Evolutionary conservation across 2,113 vertebrate genomes (phyloP), one percentile per base, ranked within the genome.

Genomic region (Otis tarda): DNA sequence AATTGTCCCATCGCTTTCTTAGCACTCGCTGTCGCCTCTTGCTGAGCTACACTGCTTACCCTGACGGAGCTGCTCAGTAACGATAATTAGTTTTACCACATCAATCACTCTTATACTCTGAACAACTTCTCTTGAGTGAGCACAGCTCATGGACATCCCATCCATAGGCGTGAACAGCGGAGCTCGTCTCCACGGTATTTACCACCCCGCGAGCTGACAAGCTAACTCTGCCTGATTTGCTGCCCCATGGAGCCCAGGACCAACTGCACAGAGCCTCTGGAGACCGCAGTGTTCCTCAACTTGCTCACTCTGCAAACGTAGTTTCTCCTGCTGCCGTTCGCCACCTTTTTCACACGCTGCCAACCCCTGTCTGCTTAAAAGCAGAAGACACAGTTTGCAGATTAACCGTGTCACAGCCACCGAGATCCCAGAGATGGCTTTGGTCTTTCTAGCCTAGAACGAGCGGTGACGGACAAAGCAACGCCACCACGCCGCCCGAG

Each of bases 381-480:
- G 24, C 18, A 24, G 55, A 23, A 27, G 30, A 8, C 7, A 7
- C 7, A 30, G 56, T 24, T 24, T 50, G 63, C 56, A 45, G 33
- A 43, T 52, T 10, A 45, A 24, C 63, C 7, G 23, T 12, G 30
- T 21, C 25, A 30, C 68, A 14, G 47, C 9, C 39, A 50, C 16
- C n/a, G 7, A 9, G 68, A 45, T 20, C 39, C 39, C 49, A 37
- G 33, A 50, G 21, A 20, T 4, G 15, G 57, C 12, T 47, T 9
- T 21, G 45, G 21, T n/a, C 60, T 39, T 41, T 45, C 55, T 16
- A 57, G 61, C 28, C 57, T 23, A 13, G 56, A 47, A 27, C 45
- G 43, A 45, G 61, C n/a, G 2, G 5, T 0, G 0, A 83, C 1
- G 15, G 52, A 33, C 39, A 41, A 17, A 9, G 74, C 10, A 1